Base-by-base conservation (phyloP, 1,140 invertebrate species). In the Macrotrachela quadricornifera region DNA sequence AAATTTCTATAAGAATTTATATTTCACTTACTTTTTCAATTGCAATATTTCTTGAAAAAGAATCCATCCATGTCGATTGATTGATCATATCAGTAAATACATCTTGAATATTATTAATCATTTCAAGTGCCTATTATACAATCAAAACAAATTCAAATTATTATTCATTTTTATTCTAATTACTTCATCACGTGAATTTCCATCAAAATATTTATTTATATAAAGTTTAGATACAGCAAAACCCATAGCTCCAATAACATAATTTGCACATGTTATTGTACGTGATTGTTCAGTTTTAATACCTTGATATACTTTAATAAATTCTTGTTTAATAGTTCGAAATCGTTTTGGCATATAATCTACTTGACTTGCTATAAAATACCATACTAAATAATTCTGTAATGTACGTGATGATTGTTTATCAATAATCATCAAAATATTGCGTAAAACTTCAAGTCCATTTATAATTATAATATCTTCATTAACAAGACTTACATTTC, bases 181-280 rank as follows among this genome's bases (percentile, higher is more conserved):
- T 70, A 82, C 75, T 63, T 78, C 74, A 59, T 77, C 74, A 71
- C 85, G 85, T 60, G 81, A 82, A 46, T 76, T 78, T 61, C 83
- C 77, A 59, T 84, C 79, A 63, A 87, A 87, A 68, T 85, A 82
- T 62, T 81, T 79, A 51, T 74, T 73, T 0, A 90, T 83, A 66
- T 88, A 94, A 65, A 90, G 75, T 0, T 81, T 77, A 3, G 86
- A 83, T 40, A 79, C 73, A 30, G 80, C 83, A 78, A 83, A 85
- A 14, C 80, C 83, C 77, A 83, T 79, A 54, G 80, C 80, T 9
- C 77, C 79, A 63, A 80, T 88, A 1, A 81, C 83, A 69, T 81
- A 82, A 2, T 73, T 74, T 1, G 84, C 80, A 63, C 82, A 92
- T 56, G 14, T 12, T 15, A 1, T 15, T 11, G 21, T 75, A 79